Percentiles rank a stretch among this genome's conserved stretches.
Conservation (phyloP, 2,113 vertebrate species). For the Salvelinus sp. region DNA sequence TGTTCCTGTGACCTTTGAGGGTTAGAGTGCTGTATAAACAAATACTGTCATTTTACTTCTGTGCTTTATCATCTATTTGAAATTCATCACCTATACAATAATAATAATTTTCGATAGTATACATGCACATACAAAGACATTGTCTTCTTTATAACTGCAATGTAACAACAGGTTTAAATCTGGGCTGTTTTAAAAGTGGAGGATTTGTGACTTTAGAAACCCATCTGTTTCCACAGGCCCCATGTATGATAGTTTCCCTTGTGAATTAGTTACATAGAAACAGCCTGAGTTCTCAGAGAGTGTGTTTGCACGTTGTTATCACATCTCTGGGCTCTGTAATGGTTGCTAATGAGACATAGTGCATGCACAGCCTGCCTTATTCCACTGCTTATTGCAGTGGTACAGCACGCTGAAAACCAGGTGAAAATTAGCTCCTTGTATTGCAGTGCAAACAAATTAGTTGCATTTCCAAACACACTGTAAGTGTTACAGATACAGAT, state of each 20-base stretch:
- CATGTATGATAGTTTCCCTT: conserved; percentile 14
- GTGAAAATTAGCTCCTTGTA: no score
- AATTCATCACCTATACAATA: background rate
- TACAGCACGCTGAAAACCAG: background rate
- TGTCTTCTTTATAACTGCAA: no score
- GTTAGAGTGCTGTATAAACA: background rate
- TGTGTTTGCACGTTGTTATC: conserved; percentile 34
- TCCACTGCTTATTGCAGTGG: conserved; percentile 29
- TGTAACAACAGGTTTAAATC: no score
- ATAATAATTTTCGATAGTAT: no score
- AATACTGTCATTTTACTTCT: background rate
- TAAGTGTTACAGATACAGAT: background rate
- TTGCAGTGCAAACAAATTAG: background rate
- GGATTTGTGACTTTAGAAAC: no score
- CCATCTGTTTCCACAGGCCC: background rate
- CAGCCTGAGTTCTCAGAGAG: background rate
- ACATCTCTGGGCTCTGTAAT: conserved; percentile 31
- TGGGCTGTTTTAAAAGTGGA: no score
- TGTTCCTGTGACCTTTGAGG: conserved; percentile 34
- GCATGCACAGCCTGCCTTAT: conserved; percentile 54
- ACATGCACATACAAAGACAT: no score
- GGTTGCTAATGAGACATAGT: conserved; percentile 44
- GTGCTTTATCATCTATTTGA: background rate
- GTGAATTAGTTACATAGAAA: conserved; percentile 13
- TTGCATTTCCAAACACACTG: background rate